Evolutionary conservation across 1,140 invertebrate species (phyloP).

Genomic region (Zaprionus vittiger): DNA sequence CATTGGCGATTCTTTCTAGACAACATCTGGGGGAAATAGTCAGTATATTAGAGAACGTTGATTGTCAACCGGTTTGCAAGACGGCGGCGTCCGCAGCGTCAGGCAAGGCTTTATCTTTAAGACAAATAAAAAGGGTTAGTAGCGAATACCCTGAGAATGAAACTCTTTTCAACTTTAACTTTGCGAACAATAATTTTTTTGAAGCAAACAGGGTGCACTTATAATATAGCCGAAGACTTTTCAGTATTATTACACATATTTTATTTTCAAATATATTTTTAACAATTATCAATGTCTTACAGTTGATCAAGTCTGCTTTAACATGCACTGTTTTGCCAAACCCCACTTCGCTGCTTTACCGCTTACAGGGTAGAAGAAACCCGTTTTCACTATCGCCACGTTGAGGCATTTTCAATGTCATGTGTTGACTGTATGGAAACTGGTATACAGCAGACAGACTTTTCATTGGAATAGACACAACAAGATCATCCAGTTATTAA

Average conservation of each 20-base stretch:
- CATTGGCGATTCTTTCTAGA: conserved; percentile 61
- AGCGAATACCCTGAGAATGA: conserved; percentile 14
- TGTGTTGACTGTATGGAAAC: conserved; percentile 37
- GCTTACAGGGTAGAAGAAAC: conserved; percentile 39
- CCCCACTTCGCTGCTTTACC: not conserved
- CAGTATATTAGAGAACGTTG: conserved; percentile 14
- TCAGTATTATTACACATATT: not conserved
- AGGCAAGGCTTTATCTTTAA: not conserved
- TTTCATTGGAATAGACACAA: conserved; percentile 21
- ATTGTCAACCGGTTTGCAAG: conserved; percentile 42
- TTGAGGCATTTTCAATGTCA: conserved; percentile 79
- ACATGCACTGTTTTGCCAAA: not conserved
- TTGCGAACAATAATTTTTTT: too few species aligned
- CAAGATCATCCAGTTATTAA: conserved; percentile 27
- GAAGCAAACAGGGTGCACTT: too few species aligned
- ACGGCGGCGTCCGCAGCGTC: not conserved
- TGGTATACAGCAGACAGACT: conserved; percentile 29
- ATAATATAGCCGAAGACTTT: not conserved
- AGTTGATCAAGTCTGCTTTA: too few species aligned
- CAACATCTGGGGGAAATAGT: conserved; percentile 43
- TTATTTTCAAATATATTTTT: too few species aligned
- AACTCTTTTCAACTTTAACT: not conserved
- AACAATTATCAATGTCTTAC: too few species aligned
- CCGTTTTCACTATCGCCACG: conserved; percentile 57
- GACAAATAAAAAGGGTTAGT: not conserved